Percentiles rank a stretch among this genome's conserved stretches.
Conservation (phyloP, 2,113 vertebrate species). For the Hemiscyllium ocellatum region DNA sequence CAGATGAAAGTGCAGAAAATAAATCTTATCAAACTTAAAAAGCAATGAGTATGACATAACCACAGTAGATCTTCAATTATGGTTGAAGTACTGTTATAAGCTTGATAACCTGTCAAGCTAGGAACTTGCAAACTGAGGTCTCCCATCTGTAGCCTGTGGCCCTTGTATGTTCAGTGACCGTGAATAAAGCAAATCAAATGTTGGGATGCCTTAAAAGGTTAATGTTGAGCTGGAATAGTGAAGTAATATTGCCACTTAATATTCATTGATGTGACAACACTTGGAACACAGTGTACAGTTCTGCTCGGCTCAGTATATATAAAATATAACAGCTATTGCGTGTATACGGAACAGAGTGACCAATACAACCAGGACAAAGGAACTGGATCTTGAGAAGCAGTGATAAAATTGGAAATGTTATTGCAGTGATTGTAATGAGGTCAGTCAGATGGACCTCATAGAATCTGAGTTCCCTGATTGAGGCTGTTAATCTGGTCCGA, state of each 20-base stretch:
- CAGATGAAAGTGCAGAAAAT: background rate
- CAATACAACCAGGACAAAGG: background rate
- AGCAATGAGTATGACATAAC: background rate
- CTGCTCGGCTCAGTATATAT: background rate
- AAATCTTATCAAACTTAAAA: constrained; percentile 9
- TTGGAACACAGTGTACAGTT: background rate
- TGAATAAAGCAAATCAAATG: background rate
- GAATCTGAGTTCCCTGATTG: too few species aligned
- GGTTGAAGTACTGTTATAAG: background rate
- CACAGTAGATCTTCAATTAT: constrained; percentile 1
- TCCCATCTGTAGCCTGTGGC: background rate
- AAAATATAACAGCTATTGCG: background rate
- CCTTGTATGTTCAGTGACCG: background rate
- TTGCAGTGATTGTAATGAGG: too few species aligned
- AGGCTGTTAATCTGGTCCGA: too few species aligned
- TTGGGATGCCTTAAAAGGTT: background rate
- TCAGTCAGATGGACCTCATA: too few species aligned
- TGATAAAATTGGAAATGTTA: background rate
- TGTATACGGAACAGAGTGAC: background rate
- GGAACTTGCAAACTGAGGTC: background rate
- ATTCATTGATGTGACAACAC: background rate
- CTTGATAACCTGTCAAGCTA: constrained; percentile 14
- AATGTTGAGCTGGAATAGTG: background rate
- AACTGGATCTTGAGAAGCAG: background rate
- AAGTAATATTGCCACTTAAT: background rate